Evolutionary conservation across 2,888 invertebrate genomes (phyloP).

Genomic region (Hermaeophaga mercurialis): DNA sequence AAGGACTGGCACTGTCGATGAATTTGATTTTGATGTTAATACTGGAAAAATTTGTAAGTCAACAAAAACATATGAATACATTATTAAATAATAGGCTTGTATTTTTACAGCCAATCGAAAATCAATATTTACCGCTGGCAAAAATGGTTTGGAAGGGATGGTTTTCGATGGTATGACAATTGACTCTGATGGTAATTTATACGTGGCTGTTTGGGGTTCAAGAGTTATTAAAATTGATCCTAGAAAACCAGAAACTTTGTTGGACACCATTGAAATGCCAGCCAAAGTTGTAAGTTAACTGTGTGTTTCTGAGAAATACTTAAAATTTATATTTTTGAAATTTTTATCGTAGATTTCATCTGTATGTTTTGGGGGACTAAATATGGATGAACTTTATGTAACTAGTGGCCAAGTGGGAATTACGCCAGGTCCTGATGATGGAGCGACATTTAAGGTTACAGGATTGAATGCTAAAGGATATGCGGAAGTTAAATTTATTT

Average conservation of each 20-base stretch:
- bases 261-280: conserved; percentile 67
- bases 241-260: conserved; percentile 59
- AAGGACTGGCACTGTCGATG: conserved; percentile 65
- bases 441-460: conserved; percentile 54
- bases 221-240: conserved; percentile 66
- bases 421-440: conserved; percentile 46
- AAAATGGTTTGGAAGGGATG: conserved; percentile 52
- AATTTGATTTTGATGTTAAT: conserved; percentile 67
- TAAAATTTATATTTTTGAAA: neutral
- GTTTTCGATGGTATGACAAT: conserved; percentile 77
- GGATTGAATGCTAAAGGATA: conserved; percentile 53
- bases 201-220: conserved; percentile 76
- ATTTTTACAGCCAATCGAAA: conserved; percentile 64
- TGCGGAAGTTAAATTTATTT: conserved; percentile 35
- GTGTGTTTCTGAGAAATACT: conserved; percentile 2
- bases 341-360: conserved; percentile 42
- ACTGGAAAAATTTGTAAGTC: conserved; percentile 58
- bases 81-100: neutral
- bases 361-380: conserved; percentile 45
- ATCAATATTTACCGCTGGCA: conserved; percentile 63
- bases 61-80: conserved; percentile 21
- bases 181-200: conserved; percentile 76
- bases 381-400: conserved; percentile 45
- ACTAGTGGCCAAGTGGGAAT: conserved; percentile 43
- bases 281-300: conserved; percentile 62